Evolutionary conservation across 2,797 vertebrate species (phyloP).

Genomic region (Vespertilio murinus): DNA sequence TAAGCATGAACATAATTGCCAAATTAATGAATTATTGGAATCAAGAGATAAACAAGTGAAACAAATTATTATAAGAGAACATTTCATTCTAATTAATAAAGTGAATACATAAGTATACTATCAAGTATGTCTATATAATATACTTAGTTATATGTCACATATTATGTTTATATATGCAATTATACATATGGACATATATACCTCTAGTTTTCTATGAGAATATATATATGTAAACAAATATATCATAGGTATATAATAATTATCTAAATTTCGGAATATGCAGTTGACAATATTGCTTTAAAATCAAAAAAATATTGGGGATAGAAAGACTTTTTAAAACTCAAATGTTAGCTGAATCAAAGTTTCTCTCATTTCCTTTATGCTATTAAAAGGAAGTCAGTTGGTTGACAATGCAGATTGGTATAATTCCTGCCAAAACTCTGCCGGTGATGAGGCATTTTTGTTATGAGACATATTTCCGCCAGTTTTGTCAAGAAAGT

Average conservation of each 20-base stretch:
- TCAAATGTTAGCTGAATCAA: background rate
- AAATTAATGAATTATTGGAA: background rate
- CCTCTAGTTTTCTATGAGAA: background rate
- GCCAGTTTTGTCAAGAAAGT: background rate
- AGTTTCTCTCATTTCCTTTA: slow-evolving; percentile 27
- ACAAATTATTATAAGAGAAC: background rate
- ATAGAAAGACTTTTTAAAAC: background rate
- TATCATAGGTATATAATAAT: background rate
- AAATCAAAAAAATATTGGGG: background rate
- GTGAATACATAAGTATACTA: background rate
- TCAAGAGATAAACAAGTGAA: background rate
- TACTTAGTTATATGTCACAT: background rate
- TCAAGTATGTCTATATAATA: background rate
- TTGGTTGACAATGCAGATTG: background rate
- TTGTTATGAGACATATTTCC: slow-evolving; percentile 10
- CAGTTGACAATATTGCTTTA: background rate
- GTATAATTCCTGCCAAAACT: background rate
- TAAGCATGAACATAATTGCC: background rate
- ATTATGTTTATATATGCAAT: background rate
- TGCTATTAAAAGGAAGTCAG: background rate
- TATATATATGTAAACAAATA: background rate
- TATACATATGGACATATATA: background rate
- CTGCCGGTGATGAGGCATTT: background rate
- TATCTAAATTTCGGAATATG: background rate
- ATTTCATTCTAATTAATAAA: slow-evolving; percentile 9